phyloP scores from a whole-genome alignment of 2,888 invertebrate species.

The Drosophila cognata region DNA sequence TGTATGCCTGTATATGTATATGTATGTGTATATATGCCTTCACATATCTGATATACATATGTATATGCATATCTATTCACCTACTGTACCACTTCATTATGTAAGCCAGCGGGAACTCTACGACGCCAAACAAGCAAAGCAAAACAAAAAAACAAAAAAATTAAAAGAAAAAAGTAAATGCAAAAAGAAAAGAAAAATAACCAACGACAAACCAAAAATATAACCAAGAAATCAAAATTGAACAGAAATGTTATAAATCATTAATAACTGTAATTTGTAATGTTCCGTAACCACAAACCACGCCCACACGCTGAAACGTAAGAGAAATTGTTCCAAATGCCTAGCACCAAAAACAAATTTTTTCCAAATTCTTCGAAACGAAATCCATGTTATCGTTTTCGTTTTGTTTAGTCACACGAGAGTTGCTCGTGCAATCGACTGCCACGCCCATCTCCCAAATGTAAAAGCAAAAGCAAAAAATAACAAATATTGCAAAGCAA shows the following conservation, averaged over 20 bases:
- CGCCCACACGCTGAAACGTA: conserved; percentile 68
- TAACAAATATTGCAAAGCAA: conserved; percentile 1
- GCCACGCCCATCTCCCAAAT: conserved; percentile 38
- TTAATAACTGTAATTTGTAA: conserved; percentile 57
- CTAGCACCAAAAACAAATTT: conserved; percentile 27
- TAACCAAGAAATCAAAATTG: conserved; percentile 60
- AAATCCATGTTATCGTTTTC: conserved; percentile 25
- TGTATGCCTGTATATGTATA: conserved; percentile 35
- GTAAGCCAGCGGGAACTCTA: conserved; percentile 69
- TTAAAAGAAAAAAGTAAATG: conserved; percentile 31
- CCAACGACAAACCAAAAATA: conserved; percentile 42
- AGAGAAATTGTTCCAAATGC: conserved; percentile 64
- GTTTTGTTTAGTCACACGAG: conserved; percentile 31
- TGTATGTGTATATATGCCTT: conserved; percentile 47
- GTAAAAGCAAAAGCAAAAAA: conserved; percentile 9
- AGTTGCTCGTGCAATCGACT: conserved; percentile 15
- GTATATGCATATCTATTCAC: conserved; percentile 72
- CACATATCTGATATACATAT: conserved; percentile 57
- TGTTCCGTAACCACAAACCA: conserved; percentile 68
- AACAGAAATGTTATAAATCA: conserved; percentile 77
- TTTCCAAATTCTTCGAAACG: conserved; percentile 31
- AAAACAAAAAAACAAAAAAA: conserved; percentile 40
- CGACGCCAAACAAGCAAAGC: conserved; percentile 63
- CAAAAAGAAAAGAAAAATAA: conserved; percentile 35
- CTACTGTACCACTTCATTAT: conserved; percentile 78